These are phyloP conservation scores for Epizoanthus illoricatus DNA, from an alignment of 92 coral and sea anemone genomes.

Conservation along the genomic window DNA sequence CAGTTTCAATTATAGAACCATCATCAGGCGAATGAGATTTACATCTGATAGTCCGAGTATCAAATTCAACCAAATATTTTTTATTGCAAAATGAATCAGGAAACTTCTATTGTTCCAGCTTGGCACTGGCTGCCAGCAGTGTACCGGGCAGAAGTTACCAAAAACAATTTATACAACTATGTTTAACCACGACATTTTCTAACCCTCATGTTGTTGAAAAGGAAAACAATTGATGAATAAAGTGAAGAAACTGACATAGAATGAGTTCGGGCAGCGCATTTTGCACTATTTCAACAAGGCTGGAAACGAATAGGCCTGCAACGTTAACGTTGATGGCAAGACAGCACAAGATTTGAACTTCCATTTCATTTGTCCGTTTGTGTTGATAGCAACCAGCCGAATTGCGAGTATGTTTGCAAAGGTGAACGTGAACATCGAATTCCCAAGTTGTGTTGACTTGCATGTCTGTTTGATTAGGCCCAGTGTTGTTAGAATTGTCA, in stretches of 20 bases:
- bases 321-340: too few relatives aligned
- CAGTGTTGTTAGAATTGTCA: too few relatives aligned
- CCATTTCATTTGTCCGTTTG: too few relatives aligned
- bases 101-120: conserved; percentile 7
- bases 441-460: too few relatives aligned
- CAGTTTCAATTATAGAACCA: background rate
- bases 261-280: too few relatives aligned
- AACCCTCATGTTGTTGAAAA: background rate
- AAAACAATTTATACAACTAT: background rate
- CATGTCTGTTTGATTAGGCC: too few relatives aligned
- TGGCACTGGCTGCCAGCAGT: conserved; percentile 37
- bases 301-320: too few relatives aligned
- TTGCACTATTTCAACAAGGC: too few relatives aligned
- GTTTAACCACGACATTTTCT: background rate
- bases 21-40: background rate
- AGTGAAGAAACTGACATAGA: background rate
- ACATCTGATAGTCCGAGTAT: background rate
- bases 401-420: too few relatives aligned
- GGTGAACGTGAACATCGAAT: too few relatives aligned
- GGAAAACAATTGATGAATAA: background rate
- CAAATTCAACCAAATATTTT: background rate
- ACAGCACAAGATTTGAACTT: too few relatives aligned
- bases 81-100: background rate
- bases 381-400: too few relatives aligned
- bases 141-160: conserved; percentile 36